These are phyloP conservation scores for Microtus pennsylvanicus DNA, from an alignment of 2,113 vertebrate genomes.

Conservation along the genomic window DNA sequence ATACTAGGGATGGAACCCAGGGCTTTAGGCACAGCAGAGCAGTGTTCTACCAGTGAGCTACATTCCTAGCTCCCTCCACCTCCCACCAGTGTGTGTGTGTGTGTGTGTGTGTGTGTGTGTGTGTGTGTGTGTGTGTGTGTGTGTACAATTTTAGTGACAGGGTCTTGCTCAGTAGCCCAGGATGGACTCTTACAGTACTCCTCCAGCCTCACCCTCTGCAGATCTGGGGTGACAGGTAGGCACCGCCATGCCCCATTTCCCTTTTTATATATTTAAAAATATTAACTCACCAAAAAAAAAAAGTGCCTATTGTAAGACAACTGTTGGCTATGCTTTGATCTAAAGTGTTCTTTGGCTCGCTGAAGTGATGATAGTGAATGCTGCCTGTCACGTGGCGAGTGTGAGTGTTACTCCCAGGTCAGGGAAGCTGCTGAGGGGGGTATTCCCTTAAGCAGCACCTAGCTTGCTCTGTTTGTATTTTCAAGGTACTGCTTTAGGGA, in stretches of 20 bases:
- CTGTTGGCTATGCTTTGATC: neutral
- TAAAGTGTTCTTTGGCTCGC: neutral
- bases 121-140: neutral
- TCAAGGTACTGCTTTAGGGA: neutral
- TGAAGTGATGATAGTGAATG: accelerated
- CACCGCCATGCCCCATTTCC: neutral
- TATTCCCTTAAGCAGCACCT: neutral
- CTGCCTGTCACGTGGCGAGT: neutral
- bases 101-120: neutral
- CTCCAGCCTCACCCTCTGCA: neutral
- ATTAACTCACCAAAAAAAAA: neutral
- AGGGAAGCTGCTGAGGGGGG: too few relatives aligned
- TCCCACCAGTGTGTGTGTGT: neutral
- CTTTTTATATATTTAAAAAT: neutral
- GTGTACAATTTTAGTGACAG: too few relatives aligned
- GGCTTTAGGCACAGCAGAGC: neutral
- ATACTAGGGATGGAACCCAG: neutral
- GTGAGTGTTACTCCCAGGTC: neutral
- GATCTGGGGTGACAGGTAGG: neutral
- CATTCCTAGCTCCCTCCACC: neutral
- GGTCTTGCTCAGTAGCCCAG: neutral
- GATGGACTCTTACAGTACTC: neutral
- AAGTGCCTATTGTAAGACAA: too few relatives aligned
- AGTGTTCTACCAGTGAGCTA: neutral
- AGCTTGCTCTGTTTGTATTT: neutral